Evolutionary conservation across 2,113 vertebrate species (phyloP), one percentile per base, ranked within the genome.

Genomic region (Hylia prasina): DNA sequence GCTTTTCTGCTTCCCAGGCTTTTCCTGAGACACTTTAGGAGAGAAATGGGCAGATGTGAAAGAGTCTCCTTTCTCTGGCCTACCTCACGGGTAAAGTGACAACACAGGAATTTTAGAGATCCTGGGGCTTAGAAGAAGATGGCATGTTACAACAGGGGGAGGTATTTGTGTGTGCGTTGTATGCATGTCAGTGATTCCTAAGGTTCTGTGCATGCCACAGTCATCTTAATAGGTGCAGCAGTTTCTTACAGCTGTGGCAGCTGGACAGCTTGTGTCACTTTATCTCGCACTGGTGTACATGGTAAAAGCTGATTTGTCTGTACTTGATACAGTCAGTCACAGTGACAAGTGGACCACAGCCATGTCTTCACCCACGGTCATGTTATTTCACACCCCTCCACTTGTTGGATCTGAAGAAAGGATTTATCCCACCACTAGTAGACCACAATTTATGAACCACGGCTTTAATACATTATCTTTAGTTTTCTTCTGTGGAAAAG

Each of bases 181-280:
- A 30, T 53, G 28, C 42, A 15, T 3, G 1, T 28, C 83, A 78
- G 51, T 7, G 4, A 27, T 33, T 48, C 48, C 48, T 42, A 12
- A 57, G 47, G 56, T 20, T 25, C 47, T 22, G 3, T 0, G 0
- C 5, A 6, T 0, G 0, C 44, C 42, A 11, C 6, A 10, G 0
- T 7, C 22, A n/a, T 91, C 28, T 79, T 45, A 63, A 33, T 11
- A 21, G 2, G 8, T 24, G 25, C 7, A 51, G 60, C n/a, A 35
- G 22, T 66, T 86, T 60, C 21, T 70, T 73, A 42, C 5, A 37
- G 5, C 45, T 78, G 51, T 30, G 63, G 48, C 44, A 57, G 18
- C 37, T 53, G 50, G 45, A 56, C n/a, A 69, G 25, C 24, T 8
- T 6, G 13, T 19, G 8, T 27, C 15, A 51, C 28, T 85, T 82